phyloP scores from a whole-genome alignment of 2,888 invertebrate species.

The Trimorus sp. region DNA sequence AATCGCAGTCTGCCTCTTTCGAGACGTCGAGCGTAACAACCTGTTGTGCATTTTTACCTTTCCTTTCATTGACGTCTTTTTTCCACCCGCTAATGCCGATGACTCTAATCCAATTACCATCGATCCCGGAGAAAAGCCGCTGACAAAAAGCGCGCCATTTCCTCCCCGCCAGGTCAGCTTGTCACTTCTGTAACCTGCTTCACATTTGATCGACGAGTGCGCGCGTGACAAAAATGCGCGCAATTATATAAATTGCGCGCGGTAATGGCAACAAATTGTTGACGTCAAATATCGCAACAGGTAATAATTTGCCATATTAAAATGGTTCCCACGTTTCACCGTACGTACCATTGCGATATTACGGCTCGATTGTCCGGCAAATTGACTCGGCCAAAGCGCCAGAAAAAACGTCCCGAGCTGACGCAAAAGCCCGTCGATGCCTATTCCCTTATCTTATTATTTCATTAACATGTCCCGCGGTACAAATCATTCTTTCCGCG shows the following conservation, averaged over 20 bases:
- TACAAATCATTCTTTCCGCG: constrained; percentile 59
- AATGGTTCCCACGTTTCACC: constrained; percentile 25
- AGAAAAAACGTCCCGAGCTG: constrained; percentile 39
- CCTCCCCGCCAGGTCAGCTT: too few species aligned
- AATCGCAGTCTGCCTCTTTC: constrained; percentile 31
- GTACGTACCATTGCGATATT: constrained; percentile 8
- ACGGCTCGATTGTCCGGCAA: neutral
- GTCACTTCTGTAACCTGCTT: too few species aligned
- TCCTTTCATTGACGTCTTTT: constrained; percentile 22
- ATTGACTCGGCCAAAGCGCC: neutral
- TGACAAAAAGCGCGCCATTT: too few species aligned
- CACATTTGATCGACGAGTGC: too few species aligned
- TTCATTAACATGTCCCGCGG: constrained; percentile 42
- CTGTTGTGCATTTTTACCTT: constrained; percentile 42
- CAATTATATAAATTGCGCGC: neutral
- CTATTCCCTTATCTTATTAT: constrained; percentile 38
- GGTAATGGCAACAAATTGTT: neutral
- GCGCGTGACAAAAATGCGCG: too few species aligned
- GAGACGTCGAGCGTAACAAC: constrained; percentile 28
- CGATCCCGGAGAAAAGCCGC: neutral
- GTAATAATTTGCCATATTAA: neutral
- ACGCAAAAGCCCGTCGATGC: constrained; percentile 25
- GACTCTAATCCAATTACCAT: constrained; percentile 31
- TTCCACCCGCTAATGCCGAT: constrained; percentile 2
- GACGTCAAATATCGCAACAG: too few species aligned